These are phyloP conservation scores for Drosophila buzzatii DNA, from an alignment of 2,888 invertebrate genomes.

Conservation along the genomic window DNA sequence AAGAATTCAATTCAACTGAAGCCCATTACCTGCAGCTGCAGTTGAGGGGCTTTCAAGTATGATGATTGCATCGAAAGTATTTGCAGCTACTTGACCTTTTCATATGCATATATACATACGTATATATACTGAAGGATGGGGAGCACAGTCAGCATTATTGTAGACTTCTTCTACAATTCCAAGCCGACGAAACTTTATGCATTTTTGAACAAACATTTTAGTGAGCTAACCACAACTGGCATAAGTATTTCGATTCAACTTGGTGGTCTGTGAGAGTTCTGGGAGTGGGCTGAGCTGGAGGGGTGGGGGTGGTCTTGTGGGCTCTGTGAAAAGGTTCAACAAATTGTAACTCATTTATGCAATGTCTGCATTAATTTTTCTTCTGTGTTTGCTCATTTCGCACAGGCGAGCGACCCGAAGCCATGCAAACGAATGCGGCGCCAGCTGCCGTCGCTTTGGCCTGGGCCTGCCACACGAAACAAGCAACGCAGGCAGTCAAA, in stretches of 20 bases:
- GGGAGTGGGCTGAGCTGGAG: not conserved
- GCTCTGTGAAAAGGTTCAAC: constrained; percentile 38
- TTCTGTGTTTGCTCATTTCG: constrained; percentile 80
- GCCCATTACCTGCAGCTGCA: constrained; percentile 30
- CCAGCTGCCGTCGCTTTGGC: constrained; percentile 74
- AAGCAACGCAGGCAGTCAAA: constrained; percentile 78
- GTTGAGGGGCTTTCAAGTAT: constrained; percentile 43
- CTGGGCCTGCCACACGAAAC: constrained; percentile 76
- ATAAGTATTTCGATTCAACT: constrained; percentile 34
- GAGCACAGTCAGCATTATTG: constrained; percentile 29
- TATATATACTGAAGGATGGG: constrained; percentile 14
- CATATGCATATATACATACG: not conserved
- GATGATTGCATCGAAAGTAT: constrained; percentile 42
- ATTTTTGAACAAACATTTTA: constrained; percentile 56
- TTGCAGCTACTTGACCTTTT: constrained; percentile 62
- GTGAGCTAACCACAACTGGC: constrained; percentile 45
- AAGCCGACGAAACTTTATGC: constrained; percentile 50
- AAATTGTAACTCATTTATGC: constrained; percentile 77
- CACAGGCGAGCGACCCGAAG: constrained; percentile 91
- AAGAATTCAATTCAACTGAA: constrained; percentile 16
- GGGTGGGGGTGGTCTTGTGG: too few relatives aligned
- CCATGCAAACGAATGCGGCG: constrained; percentile 92
- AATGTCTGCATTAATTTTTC: constrained; percentile 62
- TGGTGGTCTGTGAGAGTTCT: constrained; percentile 10
- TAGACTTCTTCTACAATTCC: constrained; percentile 30